A percentile compares a stretch with the other conserved stretches of the same genome.
Evolutionary conservation across 92 coral and sea anemone species (phyloP).

Genomic region (Diadumene lineata): DNA sequence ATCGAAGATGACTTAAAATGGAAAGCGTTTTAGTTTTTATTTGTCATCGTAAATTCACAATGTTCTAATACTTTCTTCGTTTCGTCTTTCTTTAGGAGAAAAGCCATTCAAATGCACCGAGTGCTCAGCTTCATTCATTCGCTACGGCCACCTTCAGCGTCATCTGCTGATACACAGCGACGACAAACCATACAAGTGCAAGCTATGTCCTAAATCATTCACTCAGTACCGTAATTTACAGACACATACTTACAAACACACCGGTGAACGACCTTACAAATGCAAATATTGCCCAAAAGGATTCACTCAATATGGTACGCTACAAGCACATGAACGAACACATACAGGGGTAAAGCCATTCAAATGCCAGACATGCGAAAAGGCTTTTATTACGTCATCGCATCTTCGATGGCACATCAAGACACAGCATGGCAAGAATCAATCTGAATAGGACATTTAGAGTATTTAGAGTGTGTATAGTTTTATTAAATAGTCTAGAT

Average conservation of each 20-base stretch:
- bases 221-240: slow-evolving; percentile 96
- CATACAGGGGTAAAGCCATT: slow-evolving; percentile 98
- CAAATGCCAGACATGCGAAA: slow-evolving; percentile 82
- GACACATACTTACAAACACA: slow-evolving; percentile 98
- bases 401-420: slow-evolving; percentile 97
- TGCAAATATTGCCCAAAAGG: slow-evolving; percentile 97
- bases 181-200: slow-evolving; percentile 95
- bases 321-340: slow-evolving; percentile 97
- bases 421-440: slow-evolving; percentile 76
- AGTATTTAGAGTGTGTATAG: no score
- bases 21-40: no score
- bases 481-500: no score
- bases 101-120: slow-evolving; percentile 93
- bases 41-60: no score
- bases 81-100: slow-evolving; percentile 61
- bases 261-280: slow-evolving; percentile 92
- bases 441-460: slow-evolving; percentile 11
- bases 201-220: slow-evolving; percentile 93
- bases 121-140: slow-evolving; percentile 93
- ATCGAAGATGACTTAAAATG: no score
- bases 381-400: slow-evolving; percentile 93
- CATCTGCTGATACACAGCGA: slow-evolving; percentile 93
- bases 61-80: no score
- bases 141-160: slow-evolving; percentile 93
- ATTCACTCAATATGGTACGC: slow-evolving; percentile 96